phyloP scores from a whole-genome alignment of 2,888 invertebrate genomes.

The Lepidocyrtoides sp. region DNA sequence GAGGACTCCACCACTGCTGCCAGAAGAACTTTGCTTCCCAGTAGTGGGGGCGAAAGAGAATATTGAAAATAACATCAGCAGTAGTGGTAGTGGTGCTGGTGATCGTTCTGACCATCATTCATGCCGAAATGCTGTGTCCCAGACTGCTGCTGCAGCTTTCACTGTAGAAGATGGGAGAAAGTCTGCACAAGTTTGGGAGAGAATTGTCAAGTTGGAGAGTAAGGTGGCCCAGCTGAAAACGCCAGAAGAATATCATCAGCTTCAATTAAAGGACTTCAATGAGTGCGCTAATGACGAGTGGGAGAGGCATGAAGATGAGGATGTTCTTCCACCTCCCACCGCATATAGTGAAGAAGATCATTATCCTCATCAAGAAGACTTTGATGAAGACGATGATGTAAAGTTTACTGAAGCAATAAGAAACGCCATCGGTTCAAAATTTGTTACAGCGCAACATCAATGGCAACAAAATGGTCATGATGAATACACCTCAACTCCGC shows the following conservation, averaged over 20 bases:
- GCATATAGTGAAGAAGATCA: conserved; percentile 40
- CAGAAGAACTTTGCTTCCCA: background rate
- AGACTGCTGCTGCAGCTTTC: background rate
- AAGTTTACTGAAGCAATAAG: conserved; percentile 46
- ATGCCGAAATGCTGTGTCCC: too few relatives aligned
- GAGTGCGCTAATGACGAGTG: background rate
- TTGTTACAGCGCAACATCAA: background rate
- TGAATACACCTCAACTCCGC: background rate
- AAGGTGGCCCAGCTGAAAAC: conserved; percentile 30
- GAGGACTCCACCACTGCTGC: background rate
- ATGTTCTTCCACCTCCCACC: conserved; percentile 54
- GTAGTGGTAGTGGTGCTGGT: background rate
- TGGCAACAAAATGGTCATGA: background rate
- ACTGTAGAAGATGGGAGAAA: background rate
- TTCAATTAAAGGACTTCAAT: background rate
- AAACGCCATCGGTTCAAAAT: conserved; percentile 6
- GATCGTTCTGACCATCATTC: too few relatives aligned
- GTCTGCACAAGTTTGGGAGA: conserved; percentile 52
- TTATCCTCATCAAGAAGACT: background rate
- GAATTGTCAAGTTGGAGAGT: conserved; percentile 48
- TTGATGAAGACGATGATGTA: background rate
- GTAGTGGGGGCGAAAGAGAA: too few relatives aligned
- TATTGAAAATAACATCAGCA: too few relatives aligned
- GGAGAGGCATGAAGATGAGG: background rate
- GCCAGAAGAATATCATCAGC: background rate